Percentiles rank a stretch among this genome's conserved stretches.
Conservation (phyloP, 2,113 vertebrate genomes). For the Sciurus niger region DNA sequence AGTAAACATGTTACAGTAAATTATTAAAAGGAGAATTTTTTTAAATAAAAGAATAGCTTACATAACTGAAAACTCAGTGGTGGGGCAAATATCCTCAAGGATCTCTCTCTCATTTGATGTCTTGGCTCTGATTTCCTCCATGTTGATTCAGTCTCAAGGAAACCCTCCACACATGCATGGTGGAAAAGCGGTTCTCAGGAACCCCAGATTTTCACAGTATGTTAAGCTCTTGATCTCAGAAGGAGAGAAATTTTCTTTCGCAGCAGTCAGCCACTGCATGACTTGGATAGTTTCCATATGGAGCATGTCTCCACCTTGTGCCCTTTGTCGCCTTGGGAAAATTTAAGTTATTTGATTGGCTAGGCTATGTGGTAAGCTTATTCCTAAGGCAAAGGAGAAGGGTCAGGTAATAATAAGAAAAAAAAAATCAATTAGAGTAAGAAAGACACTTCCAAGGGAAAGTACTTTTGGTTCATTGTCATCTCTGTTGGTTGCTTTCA, state of each 20-base stretch:
- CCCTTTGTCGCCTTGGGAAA: not conserved
- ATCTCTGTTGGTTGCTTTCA: too few species aligned
- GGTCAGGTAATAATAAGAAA: too few species aligned
- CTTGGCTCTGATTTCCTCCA: not conserved
- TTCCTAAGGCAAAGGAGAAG: not conserved
- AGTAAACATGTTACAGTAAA: too few species aligned
- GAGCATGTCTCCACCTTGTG: not conserved
- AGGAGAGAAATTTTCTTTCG: not conserved
- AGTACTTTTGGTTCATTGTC: too few species aligned
- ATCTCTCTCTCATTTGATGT: not conserved
- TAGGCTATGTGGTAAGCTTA: not conserved
- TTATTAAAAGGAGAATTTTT: too few species aligned
- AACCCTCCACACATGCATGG: not conserved
- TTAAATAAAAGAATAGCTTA: too few species aligned
- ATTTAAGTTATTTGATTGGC: not conserved
- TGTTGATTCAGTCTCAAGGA: conserved; percentile 27
- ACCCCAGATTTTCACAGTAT: not conserved
- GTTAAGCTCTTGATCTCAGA: not conserved
- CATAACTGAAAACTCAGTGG: not conserved
- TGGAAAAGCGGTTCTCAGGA: not conserved
- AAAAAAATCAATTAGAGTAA: too few species aligned
- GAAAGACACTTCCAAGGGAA: too few species aligned
- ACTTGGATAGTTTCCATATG: too few species aligned
- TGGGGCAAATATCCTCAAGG: not conserved
- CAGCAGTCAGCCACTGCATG: too few species aligned